These are phyloP conservation scores for Drosophila nigricruria DNA, from an alignment of 2,888 invertebrate species.

Conservation along the genomic window DNA sequence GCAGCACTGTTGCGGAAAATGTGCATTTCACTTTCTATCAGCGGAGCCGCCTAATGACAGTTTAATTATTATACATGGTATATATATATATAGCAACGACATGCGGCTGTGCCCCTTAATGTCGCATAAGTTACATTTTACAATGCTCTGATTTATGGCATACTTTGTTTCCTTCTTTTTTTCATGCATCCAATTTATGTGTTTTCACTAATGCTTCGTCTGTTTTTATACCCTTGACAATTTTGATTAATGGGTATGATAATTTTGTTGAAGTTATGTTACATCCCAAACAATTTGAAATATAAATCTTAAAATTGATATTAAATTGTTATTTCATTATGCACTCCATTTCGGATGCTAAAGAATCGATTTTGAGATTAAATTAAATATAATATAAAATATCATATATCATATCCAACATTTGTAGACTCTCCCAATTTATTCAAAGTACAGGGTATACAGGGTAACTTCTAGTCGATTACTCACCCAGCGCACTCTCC, in stretches of 20 bases:
- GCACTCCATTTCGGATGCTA: not conserved
- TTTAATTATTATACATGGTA: slow-evolving; percentile 65
- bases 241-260: not conserved
- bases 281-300: not conserved
- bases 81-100: slow-evolving; percentile 28
- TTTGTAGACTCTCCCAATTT: not conserved
- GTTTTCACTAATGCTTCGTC: slow-evolving; percentile 7
- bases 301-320: not conserved
- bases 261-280: not conserved
- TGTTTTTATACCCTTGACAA: not conserved
- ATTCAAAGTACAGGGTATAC: not conserved
- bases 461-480: not conserved
- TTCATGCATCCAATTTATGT: slow-evolving; percentile 13
- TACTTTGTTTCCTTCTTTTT: slow-evolving; percentile 20
- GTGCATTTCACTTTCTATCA: slow-evolving; percentile 79
- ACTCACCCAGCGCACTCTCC: not conserved
- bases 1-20: slow-evolving; percentile 69
- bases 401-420: not conserved
- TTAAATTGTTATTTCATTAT: not conserved
- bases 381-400: not conserved
- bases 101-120: slow-evolving; percentile 58
- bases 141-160: slow-evolving; percentile 65
- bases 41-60: slow-evolving; percentile 64
- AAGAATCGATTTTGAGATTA: not conserved
- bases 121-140: slow-evolving; percentile 70